These are phyloP conservation scores for Coracopsis vasa DNA, from an alignment of 2,113 vertebrate genomes.

Conservation along the genomic window DNA sequence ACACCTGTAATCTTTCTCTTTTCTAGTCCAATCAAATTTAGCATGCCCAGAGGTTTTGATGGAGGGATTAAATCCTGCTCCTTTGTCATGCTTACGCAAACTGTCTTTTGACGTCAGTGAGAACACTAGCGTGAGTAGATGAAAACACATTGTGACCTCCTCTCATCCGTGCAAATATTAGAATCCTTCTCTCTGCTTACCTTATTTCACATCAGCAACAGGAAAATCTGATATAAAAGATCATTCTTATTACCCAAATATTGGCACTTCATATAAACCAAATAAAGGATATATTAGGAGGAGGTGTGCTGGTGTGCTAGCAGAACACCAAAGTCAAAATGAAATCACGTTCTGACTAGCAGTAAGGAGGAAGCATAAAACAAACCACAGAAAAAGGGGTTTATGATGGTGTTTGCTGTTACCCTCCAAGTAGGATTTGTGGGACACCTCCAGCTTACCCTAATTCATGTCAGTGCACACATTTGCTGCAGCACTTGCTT, in stretches of 20 bases:
- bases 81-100: background rate
- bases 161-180: constrained; percentile 1
- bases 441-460: background rate
- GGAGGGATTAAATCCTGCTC: background rate
- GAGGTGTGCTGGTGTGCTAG: background rate
- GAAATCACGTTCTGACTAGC: background rate
- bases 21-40: background rate
- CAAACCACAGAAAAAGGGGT: background rate
- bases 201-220: background rate
- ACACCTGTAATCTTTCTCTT: background rate
- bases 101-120: background rate
- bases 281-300: constrained; percentile 2
- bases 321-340: background rate
- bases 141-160: background rate
- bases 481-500: background rate
- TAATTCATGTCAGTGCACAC: no score
- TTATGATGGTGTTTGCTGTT: background rate
- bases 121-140: background rate
- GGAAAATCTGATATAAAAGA: constrained; percentile 7
- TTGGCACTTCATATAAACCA: background rate
- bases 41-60: background rate
- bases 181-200: background rate
- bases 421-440: background rate
- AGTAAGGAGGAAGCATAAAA: background rate
- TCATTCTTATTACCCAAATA: constrained; percentile 25